A percentile compares a stretch with the other conserved stretches of the same genome.
phyloP scores from a whole-genome alignment of 2,113 vertebrate species.

The Elachura formosa region DNA sequence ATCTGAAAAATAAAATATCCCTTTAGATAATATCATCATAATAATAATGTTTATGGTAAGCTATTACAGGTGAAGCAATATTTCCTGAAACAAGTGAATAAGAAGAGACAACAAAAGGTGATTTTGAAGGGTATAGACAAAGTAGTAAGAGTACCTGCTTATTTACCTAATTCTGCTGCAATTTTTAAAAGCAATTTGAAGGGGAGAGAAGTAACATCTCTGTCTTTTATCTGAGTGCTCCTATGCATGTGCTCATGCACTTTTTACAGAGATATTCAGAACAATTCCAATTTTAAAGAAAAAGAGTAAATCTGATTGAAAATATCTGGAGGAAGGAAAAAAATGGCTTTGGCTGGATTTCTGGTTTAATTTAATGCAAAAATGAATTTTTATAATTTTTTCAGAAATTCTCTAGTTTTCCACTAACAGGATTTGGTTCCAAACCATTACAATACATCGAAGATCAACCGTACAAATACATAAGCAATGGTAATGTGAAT shows the following conservation, averaged over 20 bases:
- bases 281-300: not conserved
- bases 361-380: not conserved
- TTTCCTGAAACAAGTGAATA: not conserved
- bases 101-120: not conserved
- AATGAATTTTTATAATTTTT: not conserved
- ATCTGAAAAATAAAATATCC: not conserved
- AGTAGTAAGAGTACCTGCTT: not conserved
- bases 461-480: rapidly evolving
- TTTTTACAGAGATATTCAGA: not conserved
- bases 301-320: not conserved
- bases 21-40: not conserved
- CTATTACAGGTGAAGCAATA: not conserved
- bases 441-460: not conserved
- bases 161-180: not conserved
- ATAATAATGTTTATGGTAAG: not conserved
- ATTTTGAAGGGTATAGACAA: not conserved
- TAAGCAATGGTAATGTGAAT: not conserved
- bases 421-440: not conserved
- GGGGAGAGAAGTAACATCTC: not conserved
- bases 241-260: not conserved
- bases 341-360: not conserved
- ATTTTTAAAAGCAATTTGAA: not conserved
- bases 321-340: not conserved
- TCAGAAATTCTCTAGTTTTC: not conserved
- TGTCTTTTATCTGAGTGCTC: not conserved